A percentile compares a stretch with the other conserved stretches of the same genome.
phyloP scores from a whole-genome alignment of 1,140 invertebrate species.

The Ceratitis capitata region DNA sequence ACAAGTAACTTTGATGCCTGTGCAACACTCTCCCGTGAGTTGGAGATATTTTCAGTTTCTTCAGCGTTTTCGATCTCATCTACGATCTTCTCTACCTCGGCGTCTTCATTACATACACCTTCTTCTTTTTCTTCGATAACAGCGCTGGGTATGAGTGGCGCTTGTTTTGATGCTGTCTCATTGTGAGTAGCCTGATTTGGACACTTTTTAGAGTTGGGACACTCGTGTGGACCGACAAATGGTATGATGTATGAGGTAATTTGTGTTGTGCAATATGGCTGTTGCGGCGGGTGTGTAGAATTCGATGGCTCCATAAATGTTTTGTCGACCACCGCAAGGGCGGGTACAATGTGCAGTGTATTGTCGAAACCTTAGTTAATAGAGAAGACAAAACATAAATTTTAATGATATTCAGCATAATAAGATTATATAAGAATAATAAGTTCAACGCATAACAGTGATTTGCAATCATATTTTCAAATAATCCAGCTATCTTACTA shows the following conservation, averaged over 20 bases:
- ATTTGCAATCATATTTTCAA: too few relatives aligned
- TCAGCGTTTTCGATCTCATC: neutral
- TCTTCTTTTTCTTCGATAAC: neutral
- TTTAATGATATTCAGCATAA: too few relatives aligned
- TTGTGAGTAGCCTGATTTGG: conserved; percentile 51
- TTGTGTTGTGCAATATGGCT: conserved; percentile 55
- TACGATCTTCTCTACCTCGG: neutral
- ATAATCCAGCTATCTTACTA: too few relatives aligned
- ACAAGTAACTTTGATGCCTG: neutral
- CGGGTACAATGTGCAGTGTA: conserved; percentile 63
- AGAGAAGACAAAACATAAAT: too few relatives aligned
- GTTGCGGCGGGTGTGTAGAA: conserved; percentile 42
- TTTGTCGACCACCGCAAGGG: conserved; percentile 56
- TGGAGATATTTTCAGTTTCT: neutral
- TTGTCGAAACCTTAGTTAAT: conserved; percentile 63
- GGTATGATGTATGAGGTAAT: conserved; percentile 65
- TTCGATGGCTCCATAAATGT: conserved; percentile 46
- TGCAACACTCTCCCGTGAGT: neutral
- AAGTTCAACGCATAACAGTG: too few relatives aligned
- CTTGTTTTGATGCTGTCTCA: neutral
- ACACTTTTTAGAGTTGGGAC: conserved; percentile 63
- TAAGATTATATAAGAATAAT: too few relatives aligned
- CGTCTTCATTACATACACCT: neutral
- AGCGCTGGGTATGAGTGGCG: neutral
- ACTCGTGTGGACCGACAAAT: conserved; percentile 63